Percentiles rank a stretch among this genome's conserved stretches.
phyloP scores from a whole-genome alignment of 2,797 vertebrate genomes.

The Hozukius guyotensis region DNA sequence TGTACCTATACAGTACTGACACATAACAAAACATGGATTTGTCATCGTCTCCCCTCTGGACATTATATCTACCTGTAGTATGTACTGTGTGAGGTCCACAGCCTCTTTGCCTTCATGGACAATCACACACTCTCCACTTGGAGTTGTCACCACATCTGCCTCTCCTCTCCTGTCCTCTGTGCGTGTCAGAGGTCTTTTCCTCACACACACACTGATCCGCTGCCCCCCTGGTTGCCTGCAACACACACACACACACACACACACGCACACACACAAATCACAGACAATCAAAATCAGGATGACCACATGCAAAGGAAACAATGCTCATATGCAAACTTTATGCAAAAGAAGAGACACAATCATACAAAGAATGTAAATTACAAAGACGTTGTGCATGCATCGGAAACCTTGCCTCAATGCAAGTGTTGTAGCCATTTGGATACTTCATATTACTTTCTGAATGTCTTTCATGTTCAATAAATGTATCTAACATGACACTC shows the following conservation, averaged over 20 bases:
- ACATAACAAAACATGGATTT: not conserved
- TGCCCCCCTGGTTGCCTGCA: conserved; percentile 73
- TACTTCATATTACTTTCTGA: not conserved
- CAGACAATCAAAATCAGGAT: not conserved
- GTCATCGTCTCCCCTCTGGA: not conserved
- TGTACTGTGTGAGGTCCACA: conserved; percentile 90
- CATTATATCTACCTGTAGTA: conserved; percentile 84
- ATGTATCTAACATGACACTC: conserved; percentile 17
- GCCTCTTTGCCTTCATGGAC: conserved; percentile 91
- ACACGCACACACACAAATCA: conserved; percentile 9
- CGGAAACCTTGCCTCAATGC: not conserved
- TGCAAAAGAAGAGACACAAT: not conserved
- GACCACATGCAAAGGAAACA: not conserved
- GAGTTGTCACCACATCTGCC: conserved; percentile 85
- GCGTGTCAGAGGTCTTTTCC: conserved; percentile 87
- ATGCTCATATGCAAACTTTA: not conserved
- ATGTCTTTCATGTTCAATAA: not conserved
- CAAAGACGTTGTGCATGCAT: not conserved
- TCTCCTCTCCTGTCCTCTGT: conserved; percentile 85
- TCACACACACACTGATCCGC: conserved; percentile 91
- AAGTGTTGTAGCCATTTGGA: not conserved
- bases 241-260: conserved; percentile 6
- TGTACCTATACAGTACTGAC: not conserved
- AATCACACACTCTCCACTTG: conserved; percentile 84
- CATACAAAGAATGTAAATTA: not conserved